Percentiles rank a stretch among this genome's conserved stretches.
Evolutionary conservation across 2,888 invertebrate genomes (phyloP).

Genomic region (Ypsolopha scabrella): DNA sequence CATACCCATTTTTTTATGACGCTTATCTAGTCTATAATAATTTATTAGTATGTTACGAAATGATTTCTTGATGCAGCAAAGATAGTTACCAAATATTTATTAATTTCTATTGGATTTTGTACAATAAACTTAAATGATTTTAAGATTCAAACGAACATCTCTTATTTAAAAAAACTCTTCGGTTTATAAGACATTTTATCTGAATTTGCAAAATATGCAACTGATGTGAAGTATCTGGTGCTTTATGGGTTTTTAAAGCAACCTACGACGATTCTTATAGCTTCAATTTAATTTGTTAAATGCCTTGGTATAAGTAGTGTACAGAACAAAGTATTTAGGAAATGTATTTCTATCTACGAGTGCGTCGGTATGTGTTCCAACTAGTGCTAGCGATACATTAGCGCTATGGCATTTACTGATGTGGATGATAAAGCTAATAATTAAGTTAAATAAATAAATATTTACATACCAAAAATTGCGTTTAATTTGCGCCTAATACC

Average conservation of each 20-base stretch:
- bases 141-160: not conserved
- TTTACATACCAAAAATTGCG: not conserved
- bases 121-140: no score
- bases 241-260: not conserved
- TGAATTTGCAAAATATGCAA: not conserved
- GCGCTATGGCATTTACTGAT: no score
- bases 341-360: no score
- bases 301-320: no score
- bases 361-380: no score
- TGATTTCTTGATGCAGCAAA: slow-evolving; percentile 12
- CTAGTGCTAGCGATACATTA: no score
- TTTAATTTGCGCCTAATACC: not conserved
- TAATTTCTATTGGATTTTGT: slow-evolving; percentile 1
- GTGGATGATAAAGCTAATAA: no score
- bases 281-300: no score
- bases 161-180: not conserved
- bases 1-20: not conserved
- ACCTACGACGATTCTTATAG: no score
- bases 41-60: not conserved
- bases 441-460: no score
- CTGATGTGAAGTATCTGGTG: not conserved
- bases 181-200: not conserved
- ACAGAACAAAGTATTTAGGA: no score
- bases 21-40: slow-evolving; percentile 11
- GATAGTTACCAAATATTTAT: slow-evolving; percentile 27